Base-by-base conservation (phyloP, 2,888 invertebrate genomes). In the Amphiduros pacificus region DNA sequence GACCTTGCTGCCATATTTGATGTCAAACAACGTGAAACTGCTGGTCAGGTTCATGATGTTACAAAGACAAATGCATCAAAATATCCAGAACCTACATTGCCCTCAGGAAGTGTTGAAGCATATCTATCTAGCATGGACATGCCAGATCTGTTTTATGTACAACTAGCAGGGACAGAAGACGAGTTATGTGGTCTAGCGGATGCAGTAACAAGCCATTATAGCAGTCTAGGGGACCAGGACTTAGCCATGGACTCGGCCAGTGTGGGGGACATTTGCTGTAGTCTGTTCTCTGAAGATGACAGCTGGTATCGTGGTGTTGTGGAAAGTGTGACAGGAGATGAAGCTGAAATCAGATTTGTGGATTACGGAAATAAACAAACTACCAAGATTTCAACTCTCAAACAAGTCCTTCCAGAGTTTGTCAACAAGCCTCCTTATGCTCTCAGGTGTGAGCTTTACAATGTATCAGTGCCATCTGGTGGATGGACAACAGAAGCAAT, bases 241-340 rank as follows among this genome's bases (percentile, higher is more conserved):
- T 4, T n/a, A 44, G 44, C 22, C 9, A 6, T 44, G 6, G n/a
- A 4, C 44, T 9, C 5, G 6, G 20, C 44, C 22, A 22, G 22
- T 6, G 44, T 44, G 5, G 44, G 44, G 20, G 22, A 22, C 22
- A 11, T 4, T 4, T 44, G 44, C n/a, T n/a, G n/a, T 6, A 22
- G 27, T 17, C 9, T 44, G 48, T 55, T 27, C 28, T 20, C 41
- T 1, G 48, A 48, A 6, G 56, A 44, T 22, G 29, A 44, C 9
- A 41, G 44, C 17, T 55, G 55, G 55, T 55, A 55, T 29, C 24
- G 55, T 27, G 55, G n/a, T 2, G 27, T 28, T 27, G 44, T 55
- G 3, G n/a, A 27, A 28, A 20, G 28, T 26, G n/a, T 41, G 4
- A 27, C 17, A 4, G 28, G 41, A 26, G n/a, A 24, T 2, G 27